These are phyloP conservation scores for Micropterix aruncella DNA, from an alignment of 2,888 invertebrate species.

Conservation along the genomic window DNA sequence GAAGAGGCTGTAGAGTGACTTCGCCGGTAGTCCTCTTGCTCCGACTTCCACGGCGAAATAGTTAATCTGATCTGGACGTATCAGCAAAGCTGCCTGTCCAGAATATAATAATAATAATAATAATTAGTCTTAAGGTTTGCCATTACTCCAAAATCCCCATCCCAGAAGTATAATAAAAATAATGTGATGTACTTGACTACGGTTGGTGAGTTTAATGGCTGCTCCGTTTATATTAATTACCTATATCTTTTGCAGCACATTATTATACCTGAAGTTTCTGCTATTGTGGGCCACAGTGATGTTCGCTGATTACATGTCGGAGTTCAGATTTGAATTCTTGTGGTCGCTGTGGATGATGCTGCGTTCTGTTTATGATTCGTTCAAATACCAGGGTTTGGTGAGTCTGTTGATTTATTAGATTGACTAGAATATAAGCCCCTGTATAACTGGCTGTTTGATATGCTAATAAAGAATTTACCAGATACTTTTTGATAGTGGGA, in stretches of 20 bases:
- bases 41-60: too few species aligned
- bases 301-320: constrained; percentile 90
- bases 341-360: constrained; percentile 98
- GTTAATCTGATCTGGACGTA: too few species aligned
- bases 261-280: constrained; percentile 90
- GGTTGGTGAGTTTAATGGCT: too few species aligned
- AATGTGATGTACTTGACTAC: too few species aligned
- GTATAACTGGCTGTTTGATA: not conserved
- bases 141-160: too few species aligned
- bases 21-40: too few species aligned
- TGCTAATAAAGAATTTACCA: not conserved
- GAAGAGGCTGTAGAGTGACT: too few species aligned
- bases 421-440: not conserved
- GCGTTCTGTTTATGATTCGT: constrained; percentile 92
- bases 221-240: too few species aligned
- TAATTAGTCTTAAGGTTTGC: too few species aligned
- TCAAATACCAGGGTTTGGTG: constrained; percentile 95
- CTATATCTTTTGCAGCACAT: constrained; percentile 68
- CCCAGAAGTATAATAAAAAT: too few species aligned
- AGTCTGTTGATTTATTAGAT: constrained; percentile 25
- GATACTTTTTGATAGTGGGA: constrained; percentile 6
- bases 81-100: too few species aligned
- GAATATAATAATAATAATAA: too few species aligned
- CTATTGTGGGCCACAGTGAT: constrained; percentile 91
- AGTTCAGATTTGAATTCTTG: constrained; percentile 97